Percentiles rank a stretch among this genome's conserved stretches.
phyloP scores from a whole-genome alignment of 1,140 invertebrate species.

The Anadara kagoshimensis region DNA sequence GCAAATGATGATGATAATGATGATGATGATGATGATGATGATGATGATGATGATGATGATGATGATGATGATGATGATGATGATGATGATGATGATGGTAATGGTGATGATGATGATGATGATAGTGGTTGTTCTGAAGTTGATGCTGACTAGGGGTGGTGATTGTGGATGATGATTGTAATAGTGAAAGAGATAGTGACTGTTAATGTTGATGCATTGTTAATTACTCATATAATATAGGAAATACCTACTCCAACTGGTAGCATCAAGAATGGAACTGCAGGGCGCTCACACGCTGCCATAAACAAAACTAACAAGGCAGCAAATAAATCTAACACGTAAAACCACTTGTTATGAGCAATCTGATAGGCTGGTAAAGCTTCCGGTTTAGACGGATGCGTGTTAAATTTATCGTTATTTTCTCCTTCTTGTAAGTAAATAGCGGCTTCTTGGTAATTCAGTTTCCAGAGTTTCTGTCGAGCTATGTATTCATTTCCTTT shows the following conservation, averaged over 20 bases:
- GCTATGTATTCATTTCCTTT: background rate
- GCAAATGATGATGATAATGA: no score
- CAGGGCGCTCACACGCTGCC: conserved; percentile 88
- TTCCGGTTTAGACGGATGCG: conserved; percentile 87
- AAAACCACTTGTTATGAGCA: conserved; percentile 92
- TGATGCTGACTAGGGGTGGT: no score
- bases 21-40: no score
- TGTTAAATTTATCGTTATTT: conserved; percentile 95
- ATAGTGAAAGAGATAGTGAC: background rate
- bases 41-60: no score
- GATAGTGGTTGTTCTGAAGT: no score
- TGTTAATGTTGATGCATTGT: background rate
- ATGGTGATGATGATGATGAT: no score
- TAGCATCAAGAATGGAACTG: conserved; percentile 82
- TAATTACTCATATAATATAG: background rate
- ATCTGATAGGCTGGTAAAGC: conserved; percentile 90
- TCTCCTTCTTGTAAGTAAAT: conserved; percentile 87
- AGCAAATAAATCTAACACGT: conserved; percentile 86
- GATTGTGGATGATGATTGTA: background rate
- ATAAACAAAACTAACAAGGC: conserved; percentile 86
- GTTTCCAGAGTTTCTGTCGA: conserved; percentile 31
- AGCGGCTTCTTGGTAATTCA: conserved; percentile 82
- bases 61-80: no score
- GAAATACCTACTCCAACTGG: conserved; percentile 64
- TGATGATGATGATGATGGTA: no score